phyloP scores from a whole-genome alignment of 2,888 invertebrate species.

The Oeneis ivallda region DNA sequence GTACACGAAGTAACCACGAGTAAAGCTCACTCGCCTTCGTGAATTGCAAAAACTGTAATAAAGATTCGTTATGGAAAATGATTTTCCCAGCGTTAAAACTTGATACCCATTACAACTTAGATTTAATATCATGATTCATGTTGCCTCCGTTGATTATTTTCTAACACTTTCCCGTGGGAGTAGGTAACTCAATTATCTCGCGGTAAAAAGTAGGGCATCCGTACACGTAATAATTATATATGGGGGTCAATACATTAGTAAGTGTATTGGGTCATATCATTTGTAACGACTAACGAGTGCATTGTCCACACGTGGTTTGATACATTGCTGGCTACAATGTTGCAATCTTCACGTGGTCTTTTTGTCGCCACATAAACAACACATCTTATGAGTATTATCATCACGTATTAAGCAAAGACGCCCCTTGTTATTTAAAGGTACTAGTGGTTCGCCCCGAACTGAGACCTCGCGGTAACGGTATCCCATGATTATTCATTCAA shows the following conservation, averaged over 20 bases:
- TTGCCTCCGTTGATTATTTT: not conserved
- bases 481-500: no score
- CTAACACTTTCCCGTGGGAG: not conserved
- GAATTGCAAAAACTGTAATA: no score
- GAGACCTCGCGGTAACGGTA: no score
- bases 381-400: not conserved
- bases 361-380: conserved; percentile 1
- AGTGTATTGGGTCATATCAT: conserved; percentile 6
- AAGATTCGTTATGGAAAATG: no score
- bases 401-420: conserved; percentile 5
- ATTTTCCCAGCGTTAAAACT: no score
- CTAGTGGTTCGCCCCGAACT: no score
- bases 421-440: not conserved
- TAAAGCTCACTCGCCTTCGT: no score
- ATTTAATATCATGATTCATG: no score
- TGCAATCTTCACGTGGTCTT: conserved; percentile 16
- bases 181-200: not conserved
- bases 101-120: no score
- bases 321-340: not conserved
- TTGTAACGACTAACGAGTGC: not conserved
- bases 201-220: not conserved
- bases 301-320: conserved; percentile 8
- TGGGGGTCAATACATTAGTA: conserved; percentile 2
- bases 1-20: no score
- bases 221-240: not conserved